These are phyloP conservation scores for Lineus longissimus DNA, from an alignment of 1,140 invertebrate genomes.

Conservation along the genomic window DNA sequence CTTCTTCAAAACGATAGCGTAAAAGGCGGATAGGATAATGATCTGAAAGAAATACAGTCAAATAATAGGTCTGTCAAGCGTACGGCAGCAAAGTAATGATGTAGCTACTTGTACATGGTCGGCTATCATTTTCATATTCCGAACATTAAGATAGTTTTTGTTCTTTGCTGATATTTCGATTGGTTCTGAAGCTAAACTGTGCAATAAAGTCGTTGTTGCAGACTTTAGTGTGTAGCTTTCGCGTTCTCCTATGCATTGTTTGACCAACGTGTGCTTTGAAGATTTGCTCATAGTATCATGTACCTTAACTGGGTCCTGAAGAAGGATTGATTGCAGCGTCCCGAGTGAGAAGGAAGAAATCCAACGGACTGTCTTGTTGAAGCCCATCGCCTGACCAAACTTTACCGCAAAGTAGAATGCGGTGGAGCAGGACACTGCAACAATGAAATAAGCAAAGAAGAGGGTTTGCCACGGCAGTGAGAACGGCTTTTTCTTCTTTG, in stretches of 20 bases:
- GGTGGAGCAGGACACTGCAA: conserved; percentile 19
- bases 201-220: too few species aligned
- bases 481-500: conserved; percentile 22
- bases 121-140: too few species aligned
- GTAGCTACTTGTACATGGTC: too few species aligned
- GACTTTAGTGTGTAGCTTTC: too few species aligned
- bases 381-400: conserved; percentile 29
- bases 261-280: too few species aligned
- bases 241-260: too few species aligned
- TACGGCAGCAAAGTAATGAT: too few species aligned
- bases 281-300: not conserved
- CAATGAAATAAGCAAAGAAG: conserved; percentile 25
- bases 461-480: conserved; percentile 27
- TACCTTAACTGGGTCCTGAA: conserved; percentile 38
- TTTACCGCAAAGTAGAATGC: conserved; percentile 27
- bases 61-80: too few species aligned
- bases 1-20: conserved; percentile 32
- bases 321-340: conserved; percentile 27
- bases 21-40: conserved; percentile 28
- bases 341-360: conserved; percentile 31
- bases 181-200: too few species aligned
- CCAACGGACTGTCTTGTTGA: conserved; percentile 28
- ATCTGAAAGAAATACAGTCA: conserved; percentile 13
- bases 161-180: too few species aligned
- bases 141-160: too few species aligned